Conservation (phyloP, 2,888 invertebrate genomes). For the Autographa pulchrina region DNA sequence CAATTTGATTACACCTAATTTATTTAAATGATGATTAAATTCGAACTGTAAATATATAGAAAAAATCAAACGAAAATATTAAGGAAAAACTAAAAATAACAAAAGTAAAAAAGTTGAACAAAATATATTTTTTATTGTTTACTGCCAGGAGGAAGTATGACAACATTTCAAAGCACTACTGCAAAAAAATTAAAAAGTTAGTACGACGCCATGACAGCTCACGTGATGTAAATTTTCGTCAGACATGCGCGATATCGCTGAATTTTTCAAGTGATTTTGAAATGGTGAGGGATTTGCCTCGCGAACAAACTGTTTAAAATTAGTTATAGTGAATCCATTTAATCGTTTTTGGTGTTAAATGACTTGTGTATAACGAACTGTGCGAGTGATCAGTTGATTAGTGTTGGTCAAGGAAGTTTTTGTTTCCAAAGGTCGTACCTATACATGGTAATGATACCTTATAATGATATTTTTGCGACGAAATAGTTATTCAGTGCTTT, state of each 20-base stretch:
- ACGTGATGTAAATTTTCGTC: slow-evolving; percentile 89
- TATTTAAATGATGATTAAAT: no score
- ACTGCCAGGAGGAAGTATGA: slow-evolving; percentile 25
- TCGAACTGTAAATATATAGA: no score
- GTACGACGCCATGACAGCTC: slow-evolving; percentile 88
- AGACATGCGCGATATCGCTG: slow-evolving; percentile 85
- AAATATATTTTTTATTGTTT: background rate
- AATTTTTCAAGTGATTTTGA: slow-evolving; percentile 84
- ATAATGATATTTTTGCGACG: slow-evolving; percentile 72
- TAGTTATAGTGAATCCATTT: slow-evolving; percentile 60
- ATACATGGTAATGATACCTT: slow-evolving; percentile 78
- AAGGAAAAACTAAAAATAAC: background rate
- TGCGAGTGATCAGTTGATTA: slow-evolving; percentile 68
- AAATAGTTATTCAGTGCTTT: slow-evolving; percentile 72
- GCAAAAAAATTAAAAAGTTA: slow-evolving; percentile 57
- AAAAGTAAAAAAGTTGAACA: no score
- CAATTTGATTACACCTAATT: no score
- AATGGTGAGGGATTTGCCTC: slow-evolving; percentile 78
- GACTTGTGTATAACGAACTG: slow-evolving; percentile 67
- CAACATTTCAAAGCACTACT: slow-evolving; percentile 43
- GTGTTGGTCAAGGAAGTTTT: slow-evolving; percentile 75
- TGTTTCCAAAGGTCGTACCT: slow-evolving; percentile 83
- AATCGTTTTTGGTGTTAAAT: slow-evolving; percentile 60
- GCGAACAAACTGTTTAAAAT: slow-evolving; percentile 70
- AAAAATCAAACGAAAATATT: background rate